phyloP scores from a whole-genome alignment of 1,140 invertebrate genomes.

The Mya arenaria region DNA sequence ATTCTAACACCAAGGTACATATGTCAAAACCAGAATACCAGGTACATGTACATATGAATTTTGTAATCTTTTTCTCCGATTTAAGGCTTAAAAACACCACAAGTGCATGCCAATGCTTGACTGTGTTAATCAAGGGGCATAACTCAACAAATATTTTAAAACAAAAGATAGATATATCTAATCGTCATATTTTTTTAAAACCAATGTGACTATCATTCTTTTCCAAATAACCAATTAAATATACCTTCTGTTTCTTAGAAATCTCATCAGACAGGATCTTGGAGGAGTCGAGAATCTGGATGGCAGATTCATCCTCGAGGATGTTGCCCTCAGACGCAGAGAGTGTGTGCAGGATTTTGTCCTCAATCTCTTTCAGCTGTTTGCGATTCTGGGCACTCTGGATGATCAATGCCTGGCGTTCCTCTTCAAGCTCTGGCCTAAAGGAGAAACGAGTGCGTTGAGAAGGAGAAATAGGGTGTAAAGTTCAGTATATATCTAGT shows the following conservation, averaged over 20 bases:
- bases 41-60: too few relatives aligned
- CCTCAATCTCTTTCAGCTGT: conserved; percentile 81
- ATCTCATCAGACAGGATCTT: conserved; percentile 83
- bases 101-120: too few relatives aligned
- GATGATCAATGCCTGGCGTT: conserved; percentile 80
- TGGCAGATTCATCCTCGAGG: conserved; percentile 82
- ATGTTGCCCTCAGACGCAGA: conserved; percentile 82
- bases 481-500: too few relatives aligned
- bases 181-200: too few relatives aligned
- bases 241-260: conserved; percentile 92
- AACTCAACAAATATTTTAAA: too few relatives aligned
- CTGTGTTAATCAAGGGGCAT: too few relatives aligned
- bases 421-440: conserved; percentile 81
- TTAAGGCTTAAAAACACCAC: too few relatives aligned
- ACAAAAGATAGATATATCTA: too few relatives aligned
- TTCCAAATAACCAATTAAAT: not conserved
- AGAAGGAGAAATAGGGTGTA: too few relatives aligned
- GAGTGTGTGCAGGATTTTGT: conserved; percentile 81
- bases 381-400: conserved; percentile 80
- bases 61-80: too few relatives aligned
- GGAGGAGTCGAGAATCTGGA: conserved; percentile 80
- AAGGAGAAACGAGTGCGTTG: not conserved
- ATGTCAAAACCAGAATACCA: too few relatives aligned
- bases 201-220: not conserved
- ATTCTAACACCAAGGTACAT: too few relatives aligned